A percentile compares a stretch with the other conserved stretches of the same genome.
Evolutionary conservation across 1,140 invertebrate species (phyloP).

Genomic region (Drosophila nebulosa): DNA sequence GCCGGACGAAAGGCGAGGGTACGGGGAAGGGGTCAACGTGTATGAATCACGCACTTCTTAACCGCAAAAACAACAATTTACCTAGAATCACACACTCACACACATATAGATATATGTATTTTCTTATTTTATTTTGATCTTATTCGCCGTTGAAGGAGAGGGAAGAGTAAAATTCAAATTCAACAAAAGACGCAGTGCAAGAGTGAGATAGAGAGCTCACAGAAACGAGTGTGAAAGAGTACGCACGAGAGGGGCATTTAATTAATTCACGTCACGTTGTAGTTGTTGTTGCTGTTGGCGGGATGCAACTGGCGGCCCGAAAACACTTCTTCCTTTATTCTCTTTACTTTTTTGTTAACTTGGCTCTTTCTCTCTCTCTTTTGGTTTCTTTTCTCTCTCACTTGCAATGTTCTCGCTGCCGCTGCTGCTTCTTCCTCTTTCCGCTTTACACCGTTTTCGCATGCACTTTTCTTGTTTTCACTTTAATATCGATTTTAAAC

Average conservation of each 20-base stretch:
- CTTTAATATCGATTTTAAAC: slow-evolving; percentile 22
- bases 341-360: slow-evolving; percentile 15
- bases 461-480: slow-evolving; percentile 76
- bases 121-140: slow-evolving; percentile 71
- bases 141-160: slow-evolving; percentile 48
- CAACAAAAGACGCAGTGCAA: slow-evolving; percentile 25
- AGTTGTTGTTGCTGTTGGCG: slow-evolving; percentile 16
- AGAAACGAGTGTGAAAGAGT: not conserved
- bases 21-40: not conserved
- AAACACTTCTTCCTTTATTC: slow-evolving; percentile 2
- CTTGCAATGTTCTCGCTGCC: slow-evolving; percentile 25
- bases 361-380: slow-evolving; percentile 4
- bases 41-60: slow-evolving; percentile 73
- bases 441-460: slow-evolving; percentile 8
- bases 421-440: slow-evolving; percentile 21
- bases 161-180: not conserved
- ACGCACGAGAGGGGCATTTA: slow-evolving; percentile 44
- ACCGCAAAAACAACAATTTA: slow-evolving; percentile 44
- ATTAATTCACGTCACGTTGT: slow-evolving; percentile 70
- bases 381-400: slow-evolving; percentile 26
- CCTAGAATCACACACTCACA: slow-evolving; percentile 46
- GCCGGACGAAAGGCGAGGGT: not conserved
- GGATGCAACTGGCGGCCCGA: no score
- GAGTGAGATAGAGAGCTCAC: not conserved
- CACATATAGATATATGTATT: slow-evolving; percentile 37